Evolutionary conservation across 2,113 vertebrate genomes (phyloP), one percentile per base, ranked within the genome.

Genomic region (Melanotaenia duboulayi): DNA sequence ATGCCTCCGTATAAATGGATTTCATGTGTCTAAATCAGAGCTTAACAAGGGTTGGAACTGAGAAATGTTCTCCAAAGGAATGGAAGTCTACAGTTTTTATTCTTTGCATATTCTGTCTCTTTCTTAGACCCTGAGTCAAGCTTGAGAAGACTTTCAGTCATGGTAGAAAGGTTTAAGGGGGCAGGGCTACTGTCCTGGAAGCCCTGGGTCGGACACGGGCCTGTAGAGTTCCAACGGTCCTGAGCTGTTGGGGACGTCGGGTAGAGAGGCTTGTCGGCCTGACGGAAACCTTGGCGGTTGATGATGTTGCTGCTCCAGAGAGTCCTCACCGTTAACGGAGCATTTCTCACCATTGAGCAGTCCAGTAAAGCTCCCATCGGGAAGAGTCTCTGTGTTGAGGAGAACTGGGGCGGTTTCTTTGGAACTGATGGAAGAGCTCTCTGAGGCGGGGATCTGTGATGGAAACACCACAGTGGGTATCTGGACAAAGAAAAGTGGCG

Each of bases 121-220:
- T 95, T 94, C 96, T 94, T 95, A 95, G 95, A 94, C 96, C 97
- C 97, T 98, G 97, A 99, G 97, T 97, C 96, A 94, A 96, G 93
- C 95, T 95, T 94, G 94, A 89, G 83, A 71, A 68, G 94, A 95
- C 92, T 90, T 55, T 83, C 81, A 46, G 76, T 69, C 66, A 90
- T 89, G 91, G 91, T 86, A 72, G 49, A 55, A 35, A 92, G 93
- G 93, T 91, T 91, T n/a, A n/a, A 16, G 25, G 92, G 91, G 22
- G 20, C 23, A 35, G 49, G 61, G 46, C 89, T 96, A 96, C 93
- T 95, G 95, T 80, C 95, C 95, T 68, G 96, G 97, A 94, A 97
- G 95, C 91, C 96, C 96, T 86, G 96, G 97, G 94, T 99, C 97
- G 60, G 97, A 99, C 84, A 95, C 94, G 85, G 97, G 97, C 92